These are phyloP conservation scores for Drosophila paucipuncta DNA, from an alignment of 2,888 invertebrate genomes.

Conservation along the genomic window DNA sequence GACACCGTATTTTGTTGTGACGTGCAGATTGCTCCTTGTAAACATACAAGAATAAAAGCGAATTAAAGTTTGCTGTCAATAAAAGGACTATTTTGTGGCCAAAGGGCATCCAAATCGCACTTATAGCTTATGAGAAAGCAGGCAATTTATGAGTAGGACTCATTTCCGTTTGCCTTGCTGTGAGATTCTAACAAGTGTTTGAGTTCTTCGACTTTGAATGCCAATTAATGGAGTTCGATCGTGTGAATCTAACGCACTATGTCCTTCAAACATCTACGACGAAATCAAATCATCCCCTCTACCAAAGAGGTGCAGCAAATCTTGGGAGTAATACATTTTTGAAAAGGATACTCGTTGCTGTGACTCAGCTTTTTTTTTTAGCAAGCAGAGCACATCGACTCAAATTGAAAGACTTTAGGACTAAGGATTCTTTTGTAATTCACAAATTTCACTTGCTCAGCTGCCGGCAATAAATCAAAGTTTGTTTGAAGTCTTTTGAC, in stretches of 20 bases:
- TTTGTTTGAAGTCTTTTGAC: neutral
- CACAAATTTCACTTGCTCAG: neutral
- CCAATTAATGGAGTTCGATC: neutral
- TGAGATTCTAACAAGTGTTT: neutral
- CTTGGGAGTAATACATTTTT: neutral
- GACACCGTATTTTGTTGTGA: neutral
- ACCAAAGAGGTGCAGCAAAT: neutral
- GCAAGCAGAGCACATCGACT: neutral
- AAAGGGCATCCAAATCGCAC: neutral
- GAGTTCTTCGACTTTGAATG: neutral
- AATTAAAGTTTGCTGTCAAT: neutral
- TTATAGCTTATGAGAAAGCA: neutral
- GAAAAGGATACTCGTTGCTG: neutral
- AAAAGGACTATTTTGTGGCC: neutral
- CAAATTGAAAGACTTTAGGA: neutral
- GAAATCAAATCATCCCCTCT: no score
- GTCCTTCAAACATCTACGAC: neutral
- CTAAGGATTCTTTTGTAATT: neutral
- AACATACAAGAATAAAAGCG: no score
- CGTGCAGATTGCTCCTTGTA: no score
- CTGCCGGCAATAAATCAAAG: slow-evolving; percentile 2
- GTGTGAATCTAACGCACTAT: neutral
- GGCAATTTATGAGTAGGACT: neutral
- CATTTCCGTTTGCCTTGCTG: neutral
- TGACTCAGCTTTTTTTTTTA: slow-evolving; percentile 1